Conservation (phyloP, 2,797 vertebrate species). For the Hozukius guyotensis region DNA sequence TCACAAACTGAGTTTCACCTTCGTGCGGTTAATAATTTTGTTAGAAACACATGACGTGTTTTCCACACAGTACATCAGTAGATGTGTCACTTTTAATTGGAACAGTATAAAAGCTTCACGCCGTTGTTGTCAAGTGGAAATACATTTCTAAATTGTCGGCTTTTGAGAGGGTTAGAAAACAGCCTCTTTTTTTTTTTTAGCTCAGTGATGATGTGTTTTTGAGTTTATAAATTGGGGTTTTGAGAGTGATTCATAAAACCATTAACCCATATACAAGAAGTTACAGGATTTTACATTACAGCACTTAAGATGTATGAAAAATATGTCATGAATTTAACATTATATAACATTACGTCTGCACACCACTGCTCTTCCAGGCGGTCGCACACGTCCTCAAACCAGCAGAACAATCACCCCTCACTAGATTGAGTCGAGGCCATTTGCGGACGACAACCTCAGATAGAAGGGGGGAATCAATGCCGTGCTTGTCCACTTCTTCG, state of each 20-base stretch:
- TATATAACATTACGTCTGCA: background rate
- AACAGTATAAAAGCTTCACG: slow-evolving; percentile 7
- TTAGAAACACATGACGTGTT: background rate
- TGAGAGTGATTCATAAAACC: background rate
- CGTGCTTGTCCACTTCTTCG: slow-evolving; percentile 75
- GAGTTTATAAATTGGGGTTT: background rate
- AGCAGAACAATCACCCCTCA: slow-evolving; percentile 15
- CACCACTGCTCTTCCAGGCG: background rate
- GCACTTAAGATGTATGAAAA: background rate
- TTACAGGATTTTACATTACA: background rate
- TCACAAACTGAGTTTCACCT: background rate
- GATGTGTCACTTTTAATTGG: slow-evolving; percentile 48
- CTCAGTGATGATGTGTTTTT: background rate
- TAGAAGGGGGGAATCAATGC: slow-evolving; percentile 75
- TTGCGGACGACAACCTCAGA: slow-evolving; percentile 58
- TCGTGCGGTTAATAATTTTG: background rate
- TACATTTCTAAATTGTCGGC: background rate
- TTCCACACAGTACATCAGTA: slow-evolving; percentile 12
- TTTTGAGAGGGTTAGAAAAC: slow-evolving; percentile 12
- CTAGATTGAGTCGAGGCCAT: slow-evolving; percentile 63
- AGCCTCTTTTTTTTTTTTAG: background rate
- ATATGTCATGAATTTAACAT: background rate
- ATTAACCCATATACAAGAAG: background rate
- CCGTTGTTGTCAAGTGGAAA: slow-evolving; percentile 22
- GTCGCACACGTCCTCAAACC: background rate